Evolutionary conservation across 2,888 invertebrate species (phyloP), one percentile per base, ranked within the genome.

Genomic region (Erebia palarica): DNA sequence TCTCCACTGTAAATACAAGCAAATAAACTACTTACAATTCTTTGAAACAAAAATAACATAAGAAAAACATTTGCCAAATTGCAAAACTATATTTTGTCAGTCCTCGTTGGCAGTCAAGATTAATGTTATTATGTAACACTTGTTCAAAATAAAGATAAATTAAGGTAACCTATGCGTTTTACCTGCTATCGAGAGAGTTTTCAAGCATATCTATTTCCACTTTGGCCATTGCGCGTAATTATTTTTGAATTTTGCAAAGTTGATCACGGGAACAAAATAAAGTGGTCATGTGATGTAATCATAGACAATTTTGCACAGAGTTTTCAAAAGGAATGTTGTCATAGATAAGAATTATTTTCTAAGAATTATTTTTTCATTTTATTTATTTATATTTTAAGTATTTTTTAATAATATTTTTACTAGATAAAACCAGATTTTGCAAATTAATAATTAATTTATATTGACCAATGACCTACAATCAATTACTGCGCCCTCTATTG

Each of bases 211-310:
- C 95, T 92, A 94, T 89, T 86, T 87, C 84, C 75, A 90, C 87
- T 91, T 92, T 90, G 76, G 90, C 87, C 92, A 92, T 92, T 90
- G 88, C 89, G 86, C 86, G 86, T 86, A 90, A 93, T 92, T 94
- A 94, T 94, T 94, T 95, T 94, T 94, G 94, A 94, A 94, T 94
- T 94, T 94, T 90, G 93, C 92, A 93, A 89, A 94, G 92, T 94
- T 95, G 95, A 94, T 95, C 95, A 95, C 95, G 95, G 95, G 95
- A 94, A 95, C 95, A 95, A 95, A 94, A 89, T 93, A 94, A 90
- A 93, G 91, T 90, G 95, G 95, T 95, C 95, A 95, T 95, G 95
- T 95, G 95, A 95, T 88, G 80, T 81, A 65, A 74, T 77, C 84
- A 91, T 81, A 90, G 86, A 88, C 85, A 85, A 85, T 70, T 73